Evolutionary conservation across 2,888 invertebrate genomes (phyloP), one percentile per base, ranked within the genome.

Genomic region (Phalangium opilio): DNA sequence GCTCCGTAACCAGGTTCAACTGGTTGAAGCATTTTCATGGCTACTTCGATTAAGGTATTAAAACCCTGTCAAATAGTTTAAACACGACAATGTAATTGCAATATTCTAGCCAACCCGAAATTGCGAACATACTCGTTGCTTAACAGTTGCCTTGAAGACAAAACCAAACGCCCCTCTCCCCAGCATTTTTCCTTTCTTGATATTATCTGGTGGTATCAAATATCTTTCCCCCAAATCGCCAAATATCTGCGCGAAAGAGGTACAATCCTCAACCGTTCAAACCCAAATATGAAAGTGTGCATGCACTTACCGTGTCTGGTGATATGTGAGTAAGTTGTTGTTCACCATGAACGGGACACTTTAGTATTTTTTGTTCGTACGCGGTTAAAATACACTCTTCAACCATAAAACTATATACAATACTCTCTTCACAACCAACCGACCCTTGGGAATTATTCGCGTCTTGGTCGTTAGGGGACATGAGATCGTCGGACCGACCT

Each of bases 121-220:
- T n/a, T n/a, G n/a, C n/a, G n/a, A 41, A 43, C 53, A 15, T 47
- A 59, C 58, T 45, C 52, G 56, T 43, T 54, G 64, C 54, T 77
- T 77, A 44, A 68, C 63, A 5, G 64, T 62, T 1, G 83, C 89
- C 59, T 81, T 77, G 64, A 90, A 89, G 8, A 98, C 98, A 59
- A 95, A 91, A 2, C 96, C 96, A 71, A 96, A 98, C 0, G 95
- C 93, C 2, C 98, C 98, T n/a, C 93, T 78, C 0, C 96, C 96
- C 33, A 90, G 72, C 57, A 72, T 64, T 54, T 68, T 65, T 2
- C 70, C 72, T 49, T 83, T 74, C 40, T 79, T 76, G 3, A 98
- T 77, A 58, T 81, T 79, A 50, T 86, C 84, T 51, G 83, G 78
- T 55, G 80, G 78, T 12, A 95, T 82, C 10, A 89, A 74, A 57